A percentile compares a stretch with the other conserved stretches of the same genome.
phyloP scores from a whole-genome alignment of 2,888 invertebrate species.

The Campaea margaritaria region DNA sequence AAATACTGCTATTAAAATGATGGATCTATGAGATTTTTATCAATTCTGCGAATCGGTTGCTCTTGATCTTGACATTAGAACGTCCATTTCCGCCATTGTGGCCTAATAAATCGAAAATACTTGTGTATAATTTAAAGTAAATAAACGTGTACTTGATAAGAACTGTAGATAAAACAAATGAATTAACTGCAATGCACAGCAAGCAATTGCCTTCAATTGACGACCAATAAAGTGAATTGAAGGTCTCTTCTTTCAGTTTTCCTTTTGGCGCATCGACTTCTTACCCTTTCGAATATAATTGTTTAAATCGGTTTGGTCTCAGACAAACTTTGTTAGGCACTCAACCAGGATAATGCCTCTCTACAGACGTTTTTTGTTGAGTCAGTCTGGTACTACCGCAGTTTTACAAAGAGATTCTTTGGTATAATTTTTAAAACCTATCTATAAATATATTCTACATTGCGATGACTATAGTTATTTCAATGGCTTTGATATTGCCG shows the following conservation, averaged over 20 bases:
- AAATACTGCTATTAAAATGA: constrained; percentile 5
- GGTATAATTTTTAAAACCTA: no score
- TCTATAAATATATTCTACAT: no score
- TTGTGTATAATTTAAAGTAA: no score
- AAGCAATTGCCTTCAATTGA: constrained; percentile 60
- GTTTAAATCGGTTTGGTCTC: not conserved
- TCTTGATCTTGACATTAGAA: constrained; percentile 1
- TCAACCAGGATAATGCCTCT: not conserved
- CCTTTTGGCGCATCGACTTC: not conserved
- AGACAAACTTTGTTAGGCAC: not conserved
- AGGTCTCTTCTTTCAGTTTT: constrained; percentile 5
- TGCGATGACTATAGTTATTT: no score
- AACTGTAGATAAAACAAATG: constrained; percentile 63
- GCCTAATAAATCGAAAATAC: no score
- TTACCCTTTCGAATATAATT: not conserved
- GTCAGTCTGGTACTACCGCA: no score
- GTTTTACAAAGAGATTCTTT: no score
- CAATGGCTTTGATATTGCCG: no score
- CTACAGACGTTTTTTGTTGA: not conserved
- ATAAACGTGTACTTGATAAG: not conserved
- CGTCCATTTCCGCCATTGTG: no score
- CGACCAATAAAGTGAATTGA: constrained; percentile 7
- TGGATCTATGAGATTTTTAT: constrained; percentile 48
- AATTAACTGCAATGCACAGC: constrained; percentile 54
- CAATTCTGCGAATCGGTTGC: constrained; percentile 46